Conservation (phyloP, 2,888 invertebrate species). For the Melipona bicolor region DNA sequence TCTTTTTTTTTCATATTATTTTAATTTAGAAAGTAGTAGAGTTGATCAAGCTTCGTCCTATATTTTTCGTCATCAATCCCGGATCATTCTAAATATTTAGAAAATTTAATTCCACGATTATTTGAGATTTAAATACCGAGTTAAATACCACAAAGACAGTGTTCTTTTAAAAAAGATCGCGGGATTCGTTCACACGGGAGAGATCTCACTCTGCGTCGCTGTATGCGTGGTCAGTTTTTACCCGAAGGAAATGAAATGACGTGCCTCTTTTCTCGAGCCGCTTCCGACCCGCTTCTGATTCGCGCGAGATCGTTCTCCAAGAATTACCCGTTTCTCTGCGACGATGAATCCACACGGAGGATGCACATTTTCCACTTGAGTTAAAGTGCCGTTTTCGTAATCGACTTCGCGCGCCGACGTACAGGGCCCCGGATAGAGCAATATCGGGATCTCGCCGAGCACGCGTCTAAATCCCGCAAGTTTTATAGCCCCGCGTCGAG, state of each 20-base stretch:
- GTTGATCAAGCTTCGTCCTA: too few relatives aligned
- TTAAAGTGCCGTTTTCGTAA: conserved; percentile 36
- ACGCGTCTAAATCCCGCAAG: conserved; percentile 30
- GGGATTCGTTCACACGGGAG: too few relatives aligned
- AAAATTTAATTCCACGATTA: too few relatives aligned
- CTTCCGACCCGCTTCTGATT: conserved; percentile 3
- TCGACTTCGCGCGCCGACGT: conserved; percentile 15
- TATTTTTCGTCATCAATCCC: too few relatives aligned
- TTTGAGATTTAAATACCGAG: too few relatives aligned
- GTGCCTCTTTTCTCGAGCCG: conserved; percentile 9
- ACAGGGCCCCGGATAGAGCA: not conserved
- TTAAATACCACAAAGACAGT: too few relatives aligned
- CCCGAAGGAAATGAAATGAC: not conserved
- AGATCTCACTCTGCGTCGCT: too few relatives aligned
- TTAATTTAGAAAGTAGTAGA: too few relatives aligned
- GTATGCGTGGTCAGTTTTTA: not conserved
- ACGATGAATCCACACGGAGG: conserved; percentile 6
- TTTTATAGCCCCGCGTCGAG: conserved; percentile 19
- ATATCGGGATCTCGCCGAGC: conserved; percentile 6
- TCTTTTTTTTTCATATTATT: too few relatives aligned
- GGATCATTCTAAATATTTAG: too few relatives aligned
- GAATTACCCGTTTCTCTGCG: not conserved
- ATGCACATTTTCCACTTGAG: conserved; percentile 44
- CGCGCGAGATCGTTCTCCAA: not conserved
- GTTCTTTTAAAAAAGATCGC: too few relatives aligned